Base-by-base conservation (phyloP, 2,888 invertebrate species). In the Prenolepis imparis region DNA sequence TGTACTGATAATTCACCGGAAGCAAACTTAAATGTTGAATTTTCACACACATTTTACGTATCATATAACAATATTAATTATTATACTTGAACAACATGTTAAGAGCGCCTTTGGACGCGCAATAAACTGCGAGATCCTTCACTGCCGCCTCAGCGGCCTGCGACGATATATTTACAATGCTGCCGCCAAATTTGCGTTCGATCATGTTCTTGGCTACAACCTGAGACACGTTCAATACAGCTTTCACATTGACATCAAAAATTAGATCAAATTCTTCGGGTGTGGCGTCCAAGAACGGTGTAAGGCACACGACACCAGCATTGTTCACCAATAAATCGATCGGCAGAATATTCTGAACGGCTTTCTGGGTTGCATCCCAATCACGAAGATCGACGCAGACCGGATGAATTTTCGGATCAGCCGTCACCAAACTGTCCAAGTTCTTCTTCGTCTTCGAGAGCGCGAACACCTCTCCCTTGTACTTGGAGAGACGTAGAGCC, bases 141-240 rank as follows among this genome's bases (percentile, higher is more conserved):
- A 98, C 95, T 4, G 97, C 98, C 4, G 96, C 96, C 95, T 96
- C 93, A 41, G 93, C 97, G 0, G 98, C 98, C 93, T 98, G 97
- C 0, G 99, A 99, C 0, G 99, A 99, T 66, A 99, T 95, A 94
- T 98, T 99, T 0, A 99, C 99, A 91, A 99, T 98, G 82, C 97
- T 95, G 41, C 98, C 98, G 82, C 96, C 96, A 61, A 95, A 95
- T 90, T 97, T 97, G 74, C 96, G 96, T 55, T 96, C 95, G 59
- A 98, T 95, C 96, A 99, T 96, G 92, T 97, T 96, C 86, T 96
- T 96, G 18, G 97, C 96, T 66, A 98, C 96, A 36, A 97, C 95
- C 96, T 99, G 98, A 61, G 98, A 97, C 3, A 99, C 96, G 94
- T 98, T 98, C 73, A 99, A 96, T 0, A 97, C 95, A 3, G 98